Percentiles rank a stretch among this genome's conserved stretches.
These are phyloP conservation scores for Hymenopus coronatus DNA, from an alignment of 2,888 invertebrate genomes.

Conservation along the genomic window DNA sequence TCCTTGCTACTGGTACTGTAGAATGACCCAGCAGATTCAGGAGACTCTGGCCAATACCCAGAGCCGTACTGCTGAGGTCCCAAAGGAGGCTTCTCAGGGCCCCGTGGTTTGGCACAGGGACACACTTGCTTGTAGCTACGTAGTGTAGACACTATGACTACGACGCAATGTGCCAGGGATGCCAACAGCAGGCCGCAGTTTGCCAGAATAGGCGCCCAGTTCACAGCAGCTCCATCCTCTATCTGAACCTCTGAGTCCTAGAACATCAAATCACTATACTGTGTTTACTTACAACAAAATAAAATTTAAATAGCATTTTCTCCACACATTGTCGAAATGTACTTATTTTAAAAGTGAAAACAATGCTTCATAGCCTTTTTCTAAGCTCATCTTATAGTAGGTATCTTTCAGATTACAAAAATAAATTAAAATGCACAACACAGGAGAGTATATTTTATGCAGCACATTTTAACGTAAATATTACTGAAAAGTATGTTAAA, in stretches of 20 bases:
- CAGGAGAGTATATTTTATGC: too few species aligned
- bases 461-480: too few species aligned
- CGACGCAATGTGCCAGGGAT: conserved; percentile 57
- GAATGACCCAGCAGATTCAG: conserved; percentile 17
- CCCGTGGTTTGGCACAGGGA: conserved; percentile 26
- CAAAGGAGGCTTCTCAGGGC: neutral
- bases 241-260: neutral
- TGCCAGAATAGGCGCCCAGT: conserved; percentile 59
- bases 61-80: neutral
- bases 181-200: conserved; percentile 62
- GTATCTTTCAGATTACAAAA: too few species aligned
- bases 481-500: too few species aligned
- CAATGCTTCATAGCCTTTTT: too few species aligned
- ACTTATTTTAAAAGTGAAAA: too few species aligned
- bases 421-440: too few species aligned
- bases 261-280: neutral
- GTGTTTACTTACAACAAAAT: too few species aligned
- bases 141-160: conserved; percentile 43
- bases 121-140: conserved; percentile 38
- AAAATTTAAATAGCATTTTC: too few species aligned
- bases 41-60: neutral
- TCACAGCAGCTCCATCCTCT: conserved; percentile 7
- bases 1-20: conserved; percentile 31
- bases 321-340: too few species aligned
- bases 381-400: too few species aligned